phyloP scores from a whole-genome alignment of 2,113 vertebrate species.

The Peucedramus taeniatus region DNA sequence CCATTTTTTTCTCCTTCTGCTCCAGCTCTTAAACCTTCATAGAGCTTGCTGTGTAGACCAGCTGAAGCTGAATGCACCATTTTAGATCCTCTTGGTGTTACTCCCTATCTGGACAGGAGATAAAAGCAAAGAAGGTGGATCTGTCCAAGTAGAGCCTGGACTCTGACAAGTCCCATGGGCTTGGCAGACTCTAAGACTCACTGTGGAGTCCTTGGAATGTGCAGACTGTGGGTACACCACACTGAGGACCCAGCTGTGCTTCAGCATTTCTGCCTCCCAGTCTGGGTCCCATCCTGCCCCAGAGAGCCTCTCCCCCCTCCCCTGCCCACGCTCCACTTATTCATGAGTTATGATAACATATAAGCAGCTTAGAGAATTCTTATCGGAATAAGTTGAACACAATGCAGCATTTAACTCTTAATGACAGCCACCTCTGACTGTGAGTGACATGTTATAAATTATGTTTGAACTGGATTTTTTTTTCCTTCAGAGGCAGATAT shows the following conservation, averaged over 20 bases:
- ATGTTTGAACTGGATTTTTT: constrained; percentile 58
- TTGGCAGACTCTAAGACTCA: not conserved
- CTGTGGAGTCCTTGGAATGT: not conserved
- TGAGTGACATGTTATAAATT: constrained; percentile 70
- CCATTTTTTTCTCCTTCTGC: not conserved
- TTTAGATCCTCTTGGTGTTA: not conserved
- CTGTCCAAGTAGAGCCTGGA: not conserved
- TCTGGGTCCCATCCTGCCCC: not conserved
- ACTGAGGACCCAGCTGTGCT: not conserved
- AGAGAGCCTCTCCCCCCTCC: not conserved
- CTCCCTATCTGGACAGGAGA: not conserved
- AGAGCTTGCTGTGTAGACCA: not conserved
- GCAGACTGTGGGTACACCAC: not conserved
- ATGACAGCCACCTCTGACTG: constrained; percentile 65
- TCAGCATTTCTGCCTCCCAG: not conserved
- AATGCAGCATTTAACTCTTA: constrained; percentile 58
- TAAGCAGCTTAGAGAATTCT: constrained; percentile 67
- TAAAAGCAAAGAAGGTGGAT: not conserved
- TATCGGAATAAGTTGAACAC: constrained; percentile 46
- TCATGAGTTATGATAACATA: constrained; percentile 52
- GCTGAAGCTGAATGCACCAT: not conserved
- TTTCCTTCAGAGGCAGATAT: constrained; percentile 33
- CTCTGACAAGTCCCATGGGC: not conserved
- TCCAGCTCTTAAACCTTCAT: not conserved
- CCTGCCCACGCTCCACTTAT: not conserved